Conservation (phyloP, 2,797 vertebrate genomes). For the Acrossocheilus fasciatus region DNA sequence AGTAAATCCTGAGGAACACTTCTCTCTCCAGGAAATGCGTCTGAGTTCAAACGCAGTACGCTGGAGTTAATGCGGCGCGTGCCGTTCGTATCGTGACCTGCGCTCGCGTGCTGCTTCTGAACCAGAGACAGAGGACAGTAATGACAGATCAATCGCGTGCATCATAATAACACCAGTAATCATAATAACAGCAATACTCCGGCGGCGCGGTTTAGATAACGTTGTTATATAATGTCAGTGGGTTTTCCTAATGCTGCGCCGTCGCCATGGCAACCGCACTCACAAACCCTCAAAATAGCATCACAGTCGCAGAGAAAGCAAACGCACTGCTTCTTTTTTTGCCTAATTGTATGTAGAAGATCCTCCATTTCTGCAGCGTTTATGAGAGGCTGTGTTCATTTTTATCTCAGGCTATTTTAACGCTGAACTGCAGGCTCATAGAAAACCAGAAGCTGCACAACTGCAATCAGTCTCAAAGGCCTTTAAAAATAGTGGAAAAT, state of each 20-base stretch:
- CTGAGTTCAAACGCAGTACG: too few species aligned
- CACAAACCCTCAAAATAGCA: constrained; percentile 30
- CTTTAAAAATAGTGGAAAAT: background rate
- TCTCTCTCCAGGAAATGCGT: background rate
- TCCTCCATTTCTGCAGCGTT: background rate
- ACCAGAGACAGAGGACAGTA: background rate
- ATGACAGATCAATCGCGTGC: background rate
- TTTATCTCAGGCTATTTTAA: background rate
- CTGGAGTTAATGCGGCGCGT: too few species aligned
- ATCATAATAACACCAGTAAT: background rate
- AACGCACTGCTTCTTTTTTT: background rate
- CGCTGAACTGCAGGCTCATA: background rate
- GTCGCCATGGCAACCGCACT: constrained; percentile 41
- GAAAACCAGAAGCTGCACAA: background rate
- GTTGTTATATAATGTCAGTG: constrained; percentile 66
- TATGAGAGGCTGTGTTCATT: background rate
- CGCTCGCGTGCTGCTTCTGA: constrained; percentile 15
- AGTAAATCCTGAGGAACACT: background rate
- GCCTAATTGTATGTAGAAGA: background rate
- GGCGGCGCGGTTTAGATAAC: constrained; percentile 62
- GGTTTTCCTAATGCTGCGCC: constrained; percentile 62
- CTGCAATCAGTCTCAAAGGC: background rate
- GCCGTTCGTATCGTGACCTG: background rate
- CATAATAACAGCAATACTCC: constrained; percentile 26
- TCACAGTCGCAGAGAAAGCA: background rate